These are phyloP conservation scores for Tenthredo mesomela DNA, from an alignment of 2,888 invertebrate genomes.

Conservation along the genomic window DNA sequence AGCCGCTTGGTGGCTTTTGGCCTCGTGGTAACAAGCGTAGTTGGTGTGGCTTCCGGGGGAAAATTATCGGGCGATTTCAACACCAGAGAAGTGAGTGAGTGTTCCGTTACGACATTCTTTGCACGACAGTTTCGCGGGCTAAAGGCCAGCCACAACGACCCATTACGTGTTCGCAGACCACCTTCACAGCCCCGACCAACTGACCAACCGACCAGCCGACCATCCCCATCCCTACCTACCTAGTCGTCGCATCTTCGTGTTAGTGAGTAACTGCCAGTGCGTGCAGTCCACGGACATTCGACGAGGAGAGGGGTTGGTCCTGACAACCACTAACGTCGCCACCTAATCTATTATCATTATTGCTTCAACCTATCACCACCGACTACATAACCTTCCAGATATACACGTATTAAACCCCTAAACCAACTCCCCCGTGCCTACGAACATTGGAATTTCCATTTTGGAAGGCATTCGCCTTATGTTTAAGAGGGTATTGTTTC, in stretches of 20 bases:
- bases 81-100: background rate
- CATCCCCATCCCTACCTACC: background rate
- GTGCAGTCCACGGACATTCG: conserved; percentile 10
- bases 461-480: background rate
- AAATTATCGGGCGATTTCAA: conserved; percentile 35
- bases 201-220: background rate
- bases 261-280: conserved; percentile 13
- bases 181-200: background rate
- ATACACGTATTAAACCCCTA: background rate
- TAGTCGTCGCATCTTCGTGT: background rate
- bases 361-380: conserved; percentile 9
- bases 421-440: background rate
- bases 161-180: conserved; percentile 45
- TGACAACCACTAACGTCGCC: conserved; percentile 40
- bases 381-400: background rate
- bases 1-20: conserved; percentile 12
- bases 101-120: conserved; percentile 48
- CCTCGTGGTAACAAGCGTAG: conserved; percentile 14
- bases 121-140: conserved; percentile 31
- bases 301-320: conserved; percentile 17
- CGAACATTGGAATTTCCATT: background rate
- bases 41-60: conserved; percentile 26
- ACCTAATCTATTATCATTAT: conserved; percentile 46
- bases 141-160: conserved; percentile 40
- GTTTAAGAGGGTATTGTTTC: background rate